Conservation (phyloP, 2,113 vertebrate genomes). For the Garra rufa region DNA sequence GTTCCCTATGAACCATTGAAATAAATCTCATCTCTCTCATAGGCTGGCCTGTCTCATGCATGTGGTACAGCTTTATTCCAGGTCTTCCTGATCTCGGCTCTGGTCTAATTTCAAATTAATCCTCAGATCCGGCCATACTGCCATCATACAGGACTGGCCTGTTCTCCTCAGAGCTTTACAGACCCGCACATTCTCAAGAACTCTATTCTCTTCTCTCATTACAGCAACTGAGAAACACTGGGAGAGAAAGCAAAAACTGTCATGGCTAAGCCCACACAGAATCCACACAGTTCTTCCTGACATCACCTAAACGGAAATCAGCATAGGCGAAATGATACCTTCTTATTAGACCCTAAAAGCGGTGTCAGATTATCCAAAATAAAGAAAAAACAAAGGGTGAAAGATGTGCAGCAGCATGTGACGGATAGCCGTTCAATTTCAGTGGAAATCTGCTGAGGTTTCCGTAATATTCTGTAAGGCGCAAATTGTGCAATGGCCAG, state of each 20-base stretch:
- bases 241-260: background rate
- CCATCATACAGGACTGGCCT: constrained; percentile 22
- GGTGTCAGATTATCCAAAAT: background rate
- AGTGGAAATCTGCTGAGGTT: background rate
- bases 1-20: background rate
- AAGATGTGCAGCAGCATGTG: background rate
- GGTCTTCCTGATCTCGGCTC: constrained; percentile 28
- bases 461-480: background rate
- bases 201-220: constrained; percentile 29
- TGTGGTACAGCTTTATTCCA: constrained; percentile 28
- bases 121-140: constrained; percentile 32
- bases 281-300: background rate
- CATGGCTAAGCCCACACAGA: background rate
- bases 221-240: background rate
- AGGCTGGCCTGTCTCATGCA: constrained; percentile 22
- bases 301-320: background rate
- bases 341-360: background rate
- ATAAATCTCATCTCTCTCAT: constrained; percentile 16
- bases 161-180: constrained; percentile 32
- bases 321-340: background rate
- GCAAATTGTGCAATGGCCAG: constrained; percentile 9
- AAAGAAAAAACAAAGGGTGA: background rate
- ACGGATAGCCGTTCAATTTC: background rate
- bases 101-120: constrained; percentile 44
- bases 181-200: constrained; percentile 5